Base-by-base conservation (phyloP, 2,113 vertebrate genomes). In the Caretta caretta region DNA sequence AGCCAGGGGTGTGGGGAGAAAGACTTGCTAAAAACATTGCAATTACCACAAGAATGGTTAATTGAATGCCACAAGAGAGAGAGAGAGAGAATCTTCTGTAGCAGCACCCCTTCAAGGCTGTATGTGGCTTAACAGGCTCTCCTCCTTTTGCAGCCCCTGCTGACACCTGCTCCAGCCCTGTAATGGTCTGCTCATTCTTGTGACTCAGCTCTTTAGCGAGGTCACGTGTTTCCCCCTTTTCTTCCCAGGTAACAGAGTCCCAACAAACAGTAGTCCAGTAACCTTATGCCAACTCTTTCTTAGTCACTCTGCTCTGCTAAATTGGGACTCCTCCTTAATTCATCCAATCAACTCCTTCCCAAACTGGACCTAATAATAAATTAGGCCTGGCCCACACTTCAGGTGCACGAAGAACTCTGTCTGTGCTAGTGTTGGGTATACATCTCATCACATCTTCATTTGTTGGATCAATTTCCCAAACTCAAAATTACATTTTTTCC, bases 1-100 rank as follows among this genome's bases (percentile, higher is more conserved):
- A 97, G 86, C 75, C 90, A 95, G 25, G 94, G 31, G 86, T 93
- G 79, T 96, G 88, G 94, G 80, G 62, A 96, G 85, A 88, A 49
- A 88, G 86, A 88, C 56, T 78, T 27, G 16, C 84, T 86, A 87
- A 90, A 14, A 56, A 62, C 35, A 80, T 91, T 50, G 13, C 83
- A 93, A 72, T 87, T 94, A 95, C 82, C 80, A 87, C 86, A 65
- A 80, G 88, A 69, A 90, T 46, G 80, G 88, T 83, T 29, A 59
- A 25, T 78, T 83, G 87, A 7, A 14, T 53, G 80, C 10, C 83
- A 95, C 14, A 14, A 13, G 59, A 62, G 31, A 35, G 29, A 62
- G 31, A 35, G 29, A 29, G 29, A 65, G 12, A 65, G 6, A 65
- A 62, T 62, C 29, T 62, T 35, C 11, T 62, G 59, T 14, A n/a